Percentiles rank a stretch among this genome's conserved stretches.
Conservation (phyloP, 2,888 invertebrate genomes). For the Phasia obesa region DNA sequence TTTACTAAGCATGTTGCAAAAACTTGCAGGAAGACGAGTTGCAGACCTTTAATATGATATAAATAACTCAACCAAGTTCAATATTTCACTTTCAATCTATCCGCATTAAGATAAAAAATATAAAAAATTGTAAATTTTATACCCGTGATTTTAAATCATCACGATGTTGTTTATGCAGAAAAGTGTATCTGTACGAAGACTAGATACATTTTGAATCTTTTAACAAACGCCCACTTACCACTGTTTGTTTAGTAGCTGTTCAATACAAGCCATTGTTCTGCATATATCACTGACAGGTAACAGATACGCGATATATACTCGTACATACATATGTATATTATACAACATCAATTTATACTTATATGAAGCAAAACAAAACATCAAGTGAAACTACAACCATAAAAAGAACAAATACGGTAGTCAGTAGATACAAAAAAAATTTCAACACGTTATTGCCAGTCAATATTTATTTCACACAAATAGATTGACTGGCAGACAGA, state of each 20-base stretch:
- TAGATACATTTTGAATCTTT: conserved; percentile 31
- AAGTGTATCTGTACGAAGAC: neutral
- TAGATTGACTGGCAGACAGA: conserved; percentile 5
- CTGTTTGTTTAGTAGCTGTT: conserved; percentile 2
- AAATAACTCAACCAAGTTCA: too few relatives aligned
- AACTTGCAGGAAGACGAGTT: too few relatives aligned
- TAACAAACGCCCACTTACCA: conserved; percentile 45
- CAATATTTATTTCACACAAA: conserved; percentile 14
- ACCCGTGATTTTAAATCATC: neutral
- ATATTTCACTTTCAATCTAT: too few relatives aligned
- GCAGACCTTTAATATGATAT: too few relatives aligned
- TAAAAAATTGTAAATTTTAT: too few relatives aligned
- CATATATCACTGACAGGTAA: conserved; percentile 34
- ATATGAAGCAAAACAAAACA: neutral
- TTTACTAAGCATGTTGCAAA: too few relatives aligned
- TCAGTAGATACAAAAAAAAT: neutral
- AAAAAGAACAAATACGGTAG: neutral
- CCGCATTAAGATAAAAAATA: too few relatives aligned
- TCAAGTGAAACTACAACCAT: neutral
- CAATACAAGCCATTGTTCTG: neutral
- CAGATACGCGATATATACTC: neutral
- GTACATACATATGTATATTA: neutral
- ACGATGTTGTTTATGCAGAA: neutral
- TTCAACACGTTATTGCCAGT: conserved; percentile 10
- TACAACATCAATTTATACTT: neutral